phyloP scores from a whole-genome alignment of 30 jellyfish, hydroid and myxozoan genomes.

The Calvadosia cruxmelitensis region DNA sequence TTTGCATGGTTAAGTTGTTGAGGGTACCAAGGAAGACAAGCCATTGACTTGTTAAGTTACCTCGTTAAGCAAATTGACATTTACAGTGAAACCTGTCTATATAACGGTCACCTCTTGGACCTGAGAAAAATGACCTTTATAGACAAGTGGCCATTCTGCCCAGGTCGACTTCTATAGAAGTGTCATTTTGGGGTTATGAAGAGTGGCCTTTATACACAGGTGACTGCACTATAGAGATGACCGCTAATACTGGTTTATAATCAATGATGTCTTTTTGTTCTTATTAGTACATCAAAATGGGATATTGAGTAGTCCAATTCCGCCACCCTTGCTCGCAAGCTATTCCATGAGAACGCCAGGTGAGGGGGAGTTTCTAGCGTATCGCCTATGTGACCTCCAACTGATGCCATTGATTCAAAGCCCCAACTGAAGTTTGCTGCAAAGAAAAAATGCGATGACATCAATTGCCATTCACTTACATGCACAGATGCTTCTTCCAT shows the following conservation, averaged over 20 bases:
- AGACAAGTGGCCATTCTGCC: no score
- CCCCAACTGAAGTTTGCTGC: not conserved
- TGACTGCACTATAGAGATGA: not conserved
- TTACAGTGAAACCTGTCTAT: no score
- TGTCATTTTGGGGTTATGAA: not conserved
- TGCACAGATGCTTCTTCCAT: no score
- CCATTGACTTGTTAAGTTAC: no score
- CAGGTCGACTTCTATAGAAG: no score
- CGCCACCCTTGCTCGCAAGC: conserved; percentile 70
- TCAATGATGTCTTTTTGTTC: not conserved
- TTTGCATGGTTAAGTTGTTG: no score
- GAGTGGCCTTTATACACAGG: not conserved
- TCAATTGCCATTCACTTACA: no score
- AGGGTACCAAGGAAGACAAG: no score
- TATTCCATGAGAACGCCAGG: conserved; percentile 95
- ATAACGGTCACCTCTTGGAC: no score
- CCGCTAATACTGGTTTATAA: not conserved
- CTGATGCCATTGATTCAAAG: not conserved
- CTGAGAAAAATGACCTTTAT: no score
- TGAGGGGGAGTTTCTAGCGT: conserved; percentile 84
- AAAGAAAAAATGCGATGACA: no score
- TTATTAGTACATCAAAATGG: conserved; percentile 52
- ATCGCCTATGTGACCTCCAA: conserved; percentile 50
- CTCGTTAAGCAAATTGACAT: no score
- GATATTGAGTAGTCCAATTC: conserved; percentile 63